phyloP scores from a whole-genome alignment of 2,888 invertebrate genomes.

The Polymixis flavicincta region DNA sequence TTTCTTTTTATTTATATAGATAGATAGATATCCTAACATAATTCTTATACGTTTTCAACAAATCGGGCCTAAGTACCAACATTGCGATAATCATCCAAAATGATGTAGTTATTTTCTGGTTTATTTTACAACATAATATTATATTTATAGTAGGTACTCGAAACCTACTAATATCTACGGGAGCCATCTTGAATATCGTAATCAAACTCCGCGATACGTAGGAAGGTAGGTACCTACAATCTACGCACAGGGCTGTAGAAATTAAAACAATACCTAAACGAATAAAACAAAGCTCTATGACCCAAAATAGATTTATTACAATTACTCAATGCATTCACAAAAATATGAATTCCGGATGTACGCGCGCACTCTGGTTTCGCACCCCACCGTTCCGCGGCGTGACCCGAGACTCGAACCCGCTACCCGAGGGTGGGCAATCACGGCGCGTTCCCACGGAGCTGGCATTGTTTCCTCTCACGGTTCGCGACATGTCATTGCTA shows the following conservation, averaged over 20 bases:
- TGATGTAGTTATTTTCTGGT: neutral
- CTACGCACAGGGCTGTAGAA: neutral
- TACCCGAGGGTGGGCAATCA: conserved; percentile 84
- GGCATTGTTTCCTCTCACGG: conserved; percentile 87
- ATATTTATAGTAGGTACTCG: neutral
- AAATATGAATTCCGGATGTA: conserved; percentile 83
- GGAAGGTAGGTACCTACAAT: neutral
- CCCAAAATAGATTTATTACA: conserved; percentile 60
- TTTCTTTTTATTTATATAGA: too few relatives aligned
- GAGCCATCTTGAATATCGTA: neutral
- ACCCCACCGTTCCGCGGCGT: conserved; percentile 85
- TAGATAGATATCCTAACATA: neutral
- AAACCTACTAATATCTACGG: neutral
- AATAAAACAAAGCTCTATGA: conserved; percentile 48
- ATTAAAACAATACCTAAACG: conserved; percentile 20
- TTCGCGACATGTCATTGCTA: conserved; percentile 86
- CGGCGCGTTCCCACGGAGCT: conserved; percentile 84
- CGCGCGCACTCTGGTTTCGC: conserved; percentile 80
- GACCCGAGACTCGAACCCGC: conserved; percentile 81
- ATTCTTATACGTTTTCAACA: neutral
- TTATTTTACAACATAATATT: neutral
- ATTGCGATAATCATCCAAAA: neutral
- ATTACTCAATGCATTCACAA: conserved; percentile 69
- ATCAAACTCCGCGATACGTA: neutral
- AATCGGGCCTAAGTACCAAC: too few relatives aligned